These are phyloP conservation scores for Pelodiscus sinensis DNA, from an alignment of 2,113 vertebrate species.

Conservation along the genomic window DNA sequence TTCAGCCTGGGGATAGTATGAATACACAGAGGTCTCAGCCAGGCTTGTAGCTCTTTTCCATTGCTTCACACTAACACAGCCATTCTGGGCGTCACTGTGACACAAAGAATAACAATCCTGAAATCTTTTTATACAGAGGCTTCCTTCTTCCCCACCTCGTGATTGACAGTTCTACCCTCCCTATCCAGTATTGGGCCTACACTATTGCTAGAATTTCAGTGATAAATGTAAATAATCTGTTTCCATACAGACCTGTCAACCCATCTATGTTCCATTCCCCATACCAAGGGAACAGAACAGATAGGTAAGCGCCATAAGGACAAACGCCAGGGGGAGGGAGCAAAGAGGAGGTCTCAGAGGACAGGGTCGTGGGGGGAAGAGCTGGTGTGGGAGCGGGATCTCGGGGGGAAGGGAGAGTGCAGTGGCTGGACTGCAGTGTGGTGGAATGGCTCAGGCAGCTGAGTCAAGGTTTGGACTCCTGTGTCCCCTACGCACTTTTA, in stretches of 20 bases:
- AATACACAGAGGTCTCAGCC: not conserved
- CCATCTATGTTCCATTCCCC: not conserved
- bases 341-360: no score
- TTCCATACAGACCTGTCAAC: not conserved
- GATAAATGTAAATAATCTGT: not conserved
- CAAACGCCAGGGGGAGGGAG: no score
- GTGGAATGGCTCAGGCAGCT: no score
- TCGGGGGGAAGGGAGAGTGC: no score
- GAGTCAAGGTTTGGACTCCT: no score
- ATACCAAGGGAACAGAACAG: no score
- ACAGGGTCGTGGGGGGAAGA: no score
- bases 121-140: not conserved
- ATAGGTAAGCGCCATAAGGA: no score
- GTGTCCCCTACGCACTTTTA: no score
- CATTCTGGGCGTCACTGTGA: not conserved
- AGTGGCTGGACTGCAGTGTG: no score
- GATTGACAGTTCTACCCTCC: not conserved
- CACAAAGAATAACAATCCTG: not conserved
- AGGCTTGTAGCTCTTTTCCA: not conserved
- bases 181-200: not conserved
- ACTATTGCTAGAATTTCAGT: not conserved
- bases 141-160: fast-evolving
- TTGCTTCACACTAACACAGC: not conserved
- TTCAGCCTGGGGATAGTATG: not conserved
- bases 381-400: no score